Evolutionary conservation across 2,888 invertebrate genomes (phyloP), one percentile per base, ranked within the genome.

Genomic region (Protodeltote pygarga): DNA sequence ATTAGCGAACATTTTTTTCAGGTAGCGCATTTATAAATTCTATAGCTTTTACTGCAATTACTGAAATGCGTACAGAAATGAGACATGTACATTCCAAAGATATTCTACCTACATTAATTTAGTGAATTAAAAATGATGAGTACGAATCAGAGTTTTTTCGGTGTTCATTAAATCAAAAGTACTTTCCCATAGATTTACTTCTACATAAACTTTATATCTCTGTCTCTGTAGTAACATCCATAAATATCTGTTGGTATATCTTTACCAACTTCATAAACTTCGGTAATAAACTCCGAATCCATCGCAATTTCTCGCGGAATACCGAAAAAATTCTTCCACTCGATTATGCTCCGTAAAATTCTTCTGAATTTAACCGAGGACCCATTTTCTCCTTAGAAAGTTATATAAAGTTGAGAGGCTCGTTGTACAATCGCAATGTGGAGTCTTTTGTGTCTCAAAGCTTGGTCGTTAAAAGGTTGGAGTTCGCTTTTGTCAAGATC

Each of bases 271-370:
- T 24, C 34, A 25, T 58, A 53, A 63, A 65, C 41, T 57, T 65
- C 17, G 8, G 24, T 40, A 61, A 61, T 65, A 61, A 49, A 65
- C 49, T 53, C 38, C 11, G 20, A 49, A 53, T 62, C 34, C 49
- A 24, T 57, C 28, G 25, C 45, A 61, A 53, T 45, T 57, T 37
- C 9, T 17, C 17, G 35, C 15, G 41, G 31, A 11, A 66, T 47
- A 39, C 41, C 28, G 21, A 50, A 59, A 59, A 61, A 53, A 62
- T 41, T 31, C 31, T 66, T 49, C 37, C 38, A 39, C 38, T 34
- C 51, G 38, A 66, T 61, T 52, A 58, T 28, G 33, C 40, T 21
- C 23, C 29, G 11, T 14, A 19, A 10, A 57, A 45, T 53, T 54
- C 17, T 53, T 57, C 32, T 48, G 44, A 55, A 47, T 48, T 60